A percentile compares a stretch with the other conserved stretches of the same genome.
These are phyloP conservation scores for Volucella bombylans DNA, from an alignment of 2,888 invertebrate species.

Conservation along the genomic window DNA sequence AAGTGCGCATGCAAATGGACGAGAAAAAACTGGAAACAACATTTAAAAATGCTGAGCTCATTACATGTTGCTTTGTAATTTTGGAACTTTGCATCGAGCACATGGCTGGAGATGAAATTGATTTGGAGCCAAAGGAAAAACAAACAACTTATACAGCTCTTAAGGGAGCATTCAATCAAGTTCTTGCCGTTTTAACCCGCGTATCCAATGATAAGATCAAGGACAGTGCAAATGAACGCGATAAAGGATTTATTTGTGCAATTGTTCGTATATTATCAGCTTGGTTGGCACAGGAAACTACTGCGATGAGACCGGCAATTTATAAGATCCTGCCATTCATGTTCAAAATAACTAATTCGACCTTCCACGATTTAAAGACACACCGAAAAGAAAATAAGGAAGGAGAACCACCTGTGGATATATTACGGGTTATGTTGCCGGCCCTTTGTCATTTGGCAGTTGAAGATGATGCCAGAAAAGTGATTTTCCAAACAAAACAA, in stretches of 20 bases:
- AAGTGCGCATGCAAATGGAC: constrained; percentile 96
- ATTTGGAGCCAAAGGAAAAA: constrained; percentile 94
- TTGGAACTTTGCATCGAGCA: constrained; percentile 91
- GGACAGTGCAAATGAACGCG: constrained; percentile 86
- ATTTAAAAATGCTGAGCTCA: constrained; percentile 88
- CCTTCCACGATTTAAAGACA: constrained; percentile 89
- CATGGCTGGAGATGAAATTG: constrained; percentile 91
- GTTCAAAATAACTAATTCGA: constrained; percentile 90
- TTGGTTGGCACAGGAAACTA: constrained; percentile 96
- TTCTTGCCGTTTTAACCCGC: constrained; percentile 88
- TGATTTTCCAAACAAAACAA: constrained; percentile 89
- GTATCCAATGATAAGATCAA: constrained; percentile 89
- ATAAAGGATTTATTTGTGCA: constrained; percentile 91
- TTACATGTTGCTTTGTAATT: constrained; percentile 92
- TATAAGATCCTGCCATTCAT: constrained; percentile 92
- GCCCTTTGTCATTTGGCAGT: constrained; percentile 95
- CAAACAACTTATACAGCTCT: constrained; percentile 94
- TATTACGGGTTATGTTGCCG: constrained; percentile 92
- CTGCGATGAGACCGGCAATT: constrained; percentile 92
- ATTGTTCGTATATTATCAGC: constrained; percentile 92
- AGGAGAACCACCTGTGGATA: constrained; percentile 85
- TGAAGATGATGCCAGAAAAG: constrained; percentile 92
- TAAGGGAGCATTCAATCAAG: constrained; percentile 93
- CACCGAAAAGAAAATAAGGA: constrained; percentile 87
- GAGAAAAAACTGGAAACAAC: constrained; percentile 92